These are phyloP conservation scores for Sclerurus mexicanus DNA, from an alignment of 2,113 vertebrate genomes.

Conservation along the genomic window DNA sequence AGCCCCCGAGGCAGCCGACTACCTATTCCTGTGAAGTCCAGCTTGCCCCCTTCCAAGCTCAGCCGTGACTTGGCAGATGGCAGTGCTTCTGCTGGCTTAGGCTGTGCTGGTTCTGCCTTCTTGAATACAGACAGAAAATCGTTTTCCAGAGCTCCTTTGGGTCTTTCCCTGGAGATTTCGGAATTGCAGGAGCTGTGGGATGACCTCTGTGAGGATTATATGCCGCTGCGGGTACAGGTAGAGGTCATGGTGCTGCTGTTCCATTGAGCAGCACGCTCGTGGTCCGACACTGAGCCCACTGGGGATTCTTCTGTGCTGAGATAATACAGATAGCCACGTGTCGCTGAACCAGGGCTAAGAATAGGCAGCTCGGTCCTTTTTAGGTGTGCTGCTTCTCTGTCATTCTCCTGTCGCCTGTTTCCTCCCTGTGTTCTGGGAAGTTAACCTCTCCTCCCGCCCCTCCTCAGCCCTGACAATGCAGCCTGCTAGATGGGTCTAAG, in stretches of 20 bases:
- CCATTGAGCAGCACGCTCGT: neutral
- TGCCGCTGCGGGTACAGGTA: constrained; percentile 87
- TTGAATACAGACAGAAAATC: constrained; percentile 57
- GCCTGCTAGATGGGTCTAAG: neutral
- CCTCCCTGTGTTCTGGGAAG: neutral
- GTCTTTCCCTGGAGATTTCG: constrained; percentile 76
- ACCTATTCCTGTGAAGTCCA: constrained; percentile 81
- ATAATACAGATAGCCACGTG: constrained; percentile 17
- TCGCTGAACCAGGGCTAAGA: constrained; percentile 13
- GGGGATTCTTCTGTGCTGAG: constrained; percentile 37
- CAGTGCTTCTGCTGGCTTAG: neutral
- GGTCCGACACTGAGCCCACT: neutral
- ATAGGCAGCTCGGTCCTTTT: constrained; percentile 22
- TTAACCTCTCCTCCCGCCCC: neutral
- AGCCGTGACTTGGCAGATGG: constrained; percentile 55
- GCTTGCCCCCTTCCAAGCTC: constrained; percentile 50
- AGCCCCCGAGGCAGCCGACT: constrained; percentile 84
- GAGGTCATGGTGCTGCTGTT: neutral
- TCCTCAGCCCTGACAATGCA: neutral
- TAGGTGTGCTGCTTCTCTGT: constrained; percentile 1
- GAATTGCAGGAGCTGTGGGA: constrained; percentile 89
- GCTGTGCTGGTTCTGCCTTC: constrained; percentile 30
- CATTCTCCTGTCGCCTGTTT: neutral
- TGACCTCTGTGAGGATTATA: constrained; percentile 85
- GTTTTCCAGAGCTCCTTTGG: constrained; percentile 66